Conservation (phyloP, 2,888 invertebrate genomes). For the Drosophila maculinotata region DNA sequence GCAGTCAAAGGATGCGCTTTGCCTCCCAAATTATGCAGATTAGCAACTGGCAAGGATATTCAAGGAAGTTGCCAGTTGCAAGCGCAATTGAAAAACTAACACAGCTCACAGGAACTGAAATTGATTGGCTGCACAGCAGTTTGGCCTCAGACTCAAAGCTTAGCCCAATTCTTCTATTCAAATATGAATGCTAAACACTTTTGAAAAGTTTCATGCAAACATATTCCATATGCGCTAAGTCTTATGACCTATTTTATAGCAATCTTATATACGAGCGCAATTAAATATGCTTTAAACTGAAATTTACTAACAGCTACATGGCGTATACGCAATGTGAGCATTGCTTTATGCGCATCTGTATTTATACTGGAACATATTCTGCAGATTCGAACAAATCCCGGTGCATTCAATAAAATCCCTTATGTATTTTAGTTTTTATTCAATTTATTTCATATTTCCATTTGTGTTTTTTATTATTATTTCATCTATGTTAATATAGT, state of each 20-base stretch:
- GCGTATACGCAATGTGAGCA: slow-evolving; percentile 40
- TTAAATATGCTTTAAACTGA: slow-evolving; percentile 10
- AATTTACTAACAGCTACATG: too few relatives aligned
- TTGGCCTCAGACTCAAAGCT: not conserved
- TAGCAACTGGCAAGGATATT: slow-evolving; percentile 35
- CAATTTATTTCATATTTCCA: slow-evolving; percentile 73
- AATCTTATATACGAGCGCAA: too few relatives aligned
- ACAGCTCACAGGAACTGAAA: slow-evolving; percentile 7
- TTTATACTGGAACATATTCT: slow-evolving; percentile 2
- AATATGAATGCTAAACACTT: not conserved
- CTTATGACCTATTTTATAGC: not conserved
- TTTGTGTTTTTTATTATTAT: slow-evolving; percentile 68
- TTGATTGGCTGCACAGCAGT: slow-evolving; percentile 14
- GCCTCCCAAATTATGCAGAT: slow-evolving; percentile 71
- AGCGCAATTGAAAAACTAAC: slow-evolving; percentile 30
- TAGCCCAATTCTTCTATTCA: too few relatives aligned
- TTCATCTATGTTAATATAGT: slow-evolving; percentile 72
- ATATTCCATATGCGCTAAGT: slow-evolving; percentile 11
- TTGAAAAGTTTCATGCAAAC: too few relatives aligned
- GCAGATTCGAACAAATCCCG: not conserved
- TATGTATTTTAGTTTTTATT: slow-evolving; percentile 63
- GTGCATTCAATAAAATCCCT: slow-evolving; percentile 5
- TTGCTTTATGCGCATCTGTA: slow-evolving; percentile 3
- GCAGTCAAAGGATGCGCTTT: slow-evolving; percentile 23
- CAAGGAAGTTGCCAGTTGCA: slow-evolving; percentile 28